Conservation (phyloP, 92 coral and sea anemone species). For the Epizoanthus rinbou region DNA sequence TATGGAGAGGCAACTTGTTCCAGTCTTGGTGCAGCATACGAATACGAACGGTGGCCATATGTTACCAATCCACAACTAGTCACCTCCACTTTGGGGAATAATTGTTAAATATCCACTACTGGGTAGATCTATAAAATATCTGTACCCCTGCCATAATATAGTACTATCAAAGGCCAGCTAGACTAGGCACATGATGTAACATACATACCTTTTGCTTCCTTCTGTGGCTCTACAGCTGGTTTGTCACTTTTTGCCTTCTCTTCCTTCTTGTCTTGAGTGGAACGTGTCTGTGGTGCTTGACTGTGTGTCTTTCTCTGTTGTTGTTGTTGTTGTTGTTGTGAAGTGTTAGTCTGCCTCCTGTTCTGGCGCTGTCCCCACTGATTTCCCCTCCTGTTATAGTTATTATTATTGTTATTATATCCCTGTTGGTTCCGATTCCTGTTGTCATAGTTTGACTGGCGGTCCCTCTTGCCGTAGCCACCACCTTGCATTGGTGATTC, state of each 20-base stretch:
- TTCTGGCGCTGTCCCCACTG: conserved; percentile 42
- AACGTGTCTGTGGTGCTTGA: not conserved
- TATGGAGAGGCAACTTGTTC: no score
- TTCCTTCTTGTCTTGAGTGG: conserved; percentile 11
- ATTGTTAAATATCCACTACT: no score
- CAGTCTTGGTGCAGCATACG: no score
- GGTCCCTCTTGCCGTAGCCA: conserved; percentile 34
- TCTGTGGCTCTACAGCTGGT: not conserved
- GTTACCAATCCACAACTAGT: no score
- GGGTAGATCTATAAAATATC: no score
- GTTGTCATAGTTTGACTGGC: conserved; percentile 37
- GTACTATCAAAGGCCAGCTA: no score
- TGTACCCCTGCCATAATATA: no score
- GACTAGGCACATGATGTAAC: no score
- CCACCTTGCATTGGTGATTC: conserved; percentile 49
- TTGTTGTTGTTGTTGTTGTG: conserved; percentile 20
- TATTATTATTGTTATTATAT: not conserved
- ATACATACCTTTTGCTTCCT: no score
- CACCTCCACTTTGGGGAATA: no score
- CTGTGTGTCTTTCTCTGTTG: not conserved
- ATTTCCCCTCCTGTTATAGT: conserved; percentile 21
- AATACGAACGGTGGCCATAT: no score
- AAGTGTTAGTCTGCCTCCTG: conserved; percentile 20
- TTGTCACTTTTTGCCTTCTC: conserved; percentile 1
- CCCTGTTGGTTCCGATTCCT: conserved; percentile 54